Evolutionary conservation across 2,888 invertebrate species (phyloP).

Genomic region (Epistrophella euchroma): DNA sequence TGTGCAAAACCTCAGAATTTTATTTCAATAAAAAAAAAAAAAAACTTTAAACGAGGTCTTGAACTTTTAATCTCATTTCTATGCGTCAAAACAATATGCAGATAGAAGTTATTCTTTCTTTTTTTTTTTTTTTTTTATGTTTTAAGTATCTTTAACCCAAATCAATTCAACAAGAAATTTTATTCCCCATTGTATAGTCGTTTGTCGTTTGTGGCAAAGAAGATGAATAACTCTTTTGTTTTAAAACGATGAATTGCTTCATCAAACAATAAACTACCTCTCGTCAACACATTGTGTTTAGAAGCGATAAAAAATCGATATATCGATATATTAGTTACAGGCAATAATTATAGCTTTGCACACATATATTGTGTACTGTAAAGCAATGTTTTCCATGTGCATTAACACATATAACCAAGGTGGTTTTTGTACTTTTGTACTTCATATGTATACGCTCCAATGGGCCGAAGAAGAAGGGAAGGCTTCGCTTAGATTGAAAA

Average conservation of each 20-base stretch:
- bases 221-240: slow-evolving; percentile 26
- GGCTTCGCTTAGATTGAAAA: slow-evolving; percentile 43
- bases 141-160: slow-evolving; percentile 20
- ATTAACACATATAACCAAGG: slow-evolving; percentile 15
- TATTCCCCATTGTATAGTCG: background rate
- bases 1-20: background rate
- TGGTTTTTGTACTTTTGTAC: slow-evolving; percentile 31
- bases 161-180: slow-evolving; percentile 14
- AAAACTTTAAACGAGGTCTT: slow-evolving; percentile 19
- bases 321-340: slow-evolving; percentile 58
- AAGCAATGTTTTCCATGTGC: background rate
- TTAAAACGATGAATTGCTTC: slow-evolving; percentile 58
- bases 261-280: slow-evolving; percentile 69
- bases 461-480: slow-evolving; percentile 47
- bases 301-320: slow-evolving; percentile 61
- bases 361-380: too few relatives aligned
- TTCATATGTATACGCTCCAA: slow-evolving; percentile 45
- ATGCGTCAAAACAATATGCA: slow-evolving; percentile 33
- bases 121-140: background rate
- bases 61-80: slow-evolving; percentile 60
- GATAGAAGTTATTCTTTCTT: background rate
- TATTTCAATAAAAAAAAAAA: background rate
- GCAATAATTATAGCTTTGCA: slow-evolving; percentile 29
- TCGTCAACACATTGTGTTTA: slow-evolving; percentile 43
- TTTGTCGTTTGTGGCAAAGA: slow-evolving; percentile 4